Percentiles rank a stretch among this genome's conserved stretches.
phyloP scores from a whole-genome alignment of 2,888 invertebrate species.

The Tenodera sinensis region DNA sequence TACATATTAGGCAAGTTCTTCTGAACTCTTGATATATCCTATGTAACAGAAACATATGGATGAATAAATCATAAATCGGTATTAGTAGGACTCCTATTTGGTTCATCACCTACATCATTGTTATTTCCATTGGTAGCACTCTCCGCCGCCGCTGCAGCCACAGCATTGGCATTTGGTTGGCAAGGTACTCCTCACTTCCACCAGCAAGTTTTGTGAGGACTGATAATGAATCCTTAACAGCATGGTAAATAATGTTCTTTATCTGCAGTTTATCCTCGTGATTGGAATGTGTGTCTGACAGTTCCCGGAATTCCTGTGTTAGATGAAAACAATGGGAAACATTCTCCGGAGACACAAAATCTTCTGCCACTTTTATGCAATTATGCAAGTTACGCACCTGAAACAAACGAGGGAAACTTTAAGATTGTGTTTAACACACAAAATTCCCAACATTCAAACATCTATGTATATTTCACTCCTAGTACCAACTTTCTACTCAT shows the following conservation, averaged over 20 bases:
- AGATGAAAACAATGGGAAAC: constrained; percentile 93
- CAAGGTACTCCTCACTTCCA: neutral
- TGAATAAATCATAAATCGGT: no score
- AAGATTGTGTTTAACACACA: neutral
- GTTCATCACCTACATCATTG: constrained; percentile 9
- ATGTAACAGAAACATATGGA: no score
- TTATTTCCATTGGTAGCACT: neutral
- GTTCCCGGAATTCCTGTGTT: constrained; percentile 91
- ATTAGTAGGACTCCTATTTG: neutral
- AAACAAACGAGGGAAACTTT: constrained; percentile 21
- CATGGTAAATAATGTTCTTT: constrained; percentile 97
- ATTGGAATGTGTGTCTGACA: constrained; percentile 91
- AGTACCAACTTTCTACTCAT: no score
- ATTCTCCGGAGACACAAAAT: constrained; percentile 98
- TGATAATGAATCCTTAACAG: constrained; percentile 88
- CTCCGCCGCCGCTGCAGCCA: neutral
- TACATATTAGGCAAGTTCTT: no score
- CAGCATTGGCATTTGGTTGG: neutral
- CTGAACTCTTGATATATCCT: no score
- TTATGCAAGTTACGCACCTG: constrained; percentile 90
- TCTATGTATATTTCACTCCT: no score
- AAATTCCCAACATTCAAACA: neutral
- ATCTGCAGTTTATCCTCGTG: constrained; percentile 98
- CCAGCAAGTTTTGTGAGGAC: constrained; percentile 45
- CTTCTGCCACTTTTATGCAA: constrained; percentile 97